Evolutionary conservation across 2,888 invertebrate species (phyloP), one percentile per base, ranked within the genome.

Genomic region (Sarcophaga subvicina): DNA sequence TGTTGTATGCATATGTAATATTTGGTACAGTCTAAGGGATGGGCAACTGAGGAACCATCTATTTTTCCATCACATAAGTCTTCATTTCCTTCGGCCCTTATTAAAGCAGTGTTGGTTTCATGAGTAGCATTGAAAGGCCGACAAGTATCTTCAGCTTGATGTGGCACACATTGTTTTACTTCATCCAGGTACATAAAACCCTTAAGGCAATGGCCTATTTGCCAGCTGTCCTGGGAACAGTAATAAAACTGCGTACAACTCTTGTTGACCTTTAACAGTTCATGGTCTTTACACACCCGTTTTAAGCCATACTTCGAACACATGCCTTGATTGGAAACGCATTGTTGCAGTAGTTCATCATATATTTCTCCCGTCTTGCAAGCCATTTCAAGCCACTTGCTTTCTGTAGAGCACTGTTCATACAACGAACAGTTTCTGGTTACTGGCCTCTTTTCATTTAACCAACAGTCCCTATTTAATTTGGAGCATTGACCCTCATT

Each of bases 281-380:
- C 90, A 3, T 89, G 88, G 0, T 79, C 54, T 0, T 75, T 82
- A 45, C 93, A 93, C 0, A 88, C 86, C 3, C 91, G 89, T 0
- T 91, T 89, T 49, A 91, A 45, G 0, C 93, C 93, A 49, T 89
- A 90, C 1, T 83, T 81, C n/a, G 91, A 90, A 59, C 93, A 93
- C 8, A 88, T 88, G 2, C 89, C 90, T 37, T 87, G 86, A 75
- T 90, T 90, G 0, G 72, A 5, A 8, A 89, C 80, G 69, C 91
- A 91, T 25, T 69, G 25, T 2, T 86, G 71, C 3, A 89, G n/a
- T 0, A 87, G 8, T 2, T 79, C 88, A 83, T 91, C 90, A 59
- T 87, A 91, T 37, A 86, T 85, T 67, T 85, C 84, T 0, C 47
- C 72, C 4, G 27, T 12, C 0, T 79, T 67, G 66, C 91, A 91